These are phyloP conservation scores for Falcunculus frontatus DNA, from an alignment of 2,113 vertebrate species.

Conservation along the genomic window DNA sequence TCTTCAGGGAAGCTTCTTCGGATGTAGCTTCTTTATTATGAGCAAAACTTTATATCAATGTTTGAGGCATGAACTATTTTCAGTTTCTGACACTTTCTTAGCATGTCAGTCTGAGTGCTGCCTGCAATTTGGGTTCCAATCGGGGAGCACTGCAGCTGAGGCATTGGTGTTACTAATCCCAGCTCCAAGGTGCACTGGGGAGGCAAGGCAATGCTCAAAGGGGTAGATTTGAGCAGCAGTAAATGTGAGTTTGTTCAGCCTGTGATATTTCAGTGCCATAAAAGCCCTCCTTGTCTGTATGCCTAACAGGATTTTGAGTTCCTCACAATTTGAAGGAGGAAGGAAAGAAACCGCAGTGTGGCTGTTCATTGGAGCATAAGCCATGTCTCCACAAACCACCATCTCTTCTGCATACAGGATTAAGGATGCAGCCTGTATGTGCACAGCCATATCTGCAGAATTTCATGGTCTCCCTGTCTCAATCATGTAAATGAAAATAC, in stretches of 20 bases:
- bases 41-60: no score
- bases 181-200: background rate
- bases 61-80: no score
- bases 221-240: background rate
- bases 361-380: background rate
- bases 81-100: no score
- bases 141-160: fast-evolving
- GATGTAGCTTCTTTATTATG: no score
- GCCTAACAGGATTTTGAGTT: background rate
- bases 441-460: background rate
- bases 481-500: background rate
- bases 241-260: background rate
- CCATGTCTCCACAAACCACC: background rate
- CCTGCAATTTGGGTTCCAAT: background rate
- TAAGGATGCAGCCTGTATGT: background rate
- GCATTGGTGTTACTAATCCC: background rate
- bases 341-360: background rate
- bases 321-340: background rate
- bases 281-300: background rate
- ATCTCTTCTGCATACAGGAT: background rate
- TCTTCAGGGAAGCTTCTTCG: no score
- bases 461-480: background rate
- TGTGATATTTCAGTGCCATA: background rate
- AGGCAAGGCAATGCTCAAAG: background rate
- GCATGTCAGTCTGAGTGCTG: background rate